These are phyloP conservation scores for Nephila pilipes DNA, from an alignment of 1,140 invertebrate genomes.

Conservation along the genomic window DNA sequence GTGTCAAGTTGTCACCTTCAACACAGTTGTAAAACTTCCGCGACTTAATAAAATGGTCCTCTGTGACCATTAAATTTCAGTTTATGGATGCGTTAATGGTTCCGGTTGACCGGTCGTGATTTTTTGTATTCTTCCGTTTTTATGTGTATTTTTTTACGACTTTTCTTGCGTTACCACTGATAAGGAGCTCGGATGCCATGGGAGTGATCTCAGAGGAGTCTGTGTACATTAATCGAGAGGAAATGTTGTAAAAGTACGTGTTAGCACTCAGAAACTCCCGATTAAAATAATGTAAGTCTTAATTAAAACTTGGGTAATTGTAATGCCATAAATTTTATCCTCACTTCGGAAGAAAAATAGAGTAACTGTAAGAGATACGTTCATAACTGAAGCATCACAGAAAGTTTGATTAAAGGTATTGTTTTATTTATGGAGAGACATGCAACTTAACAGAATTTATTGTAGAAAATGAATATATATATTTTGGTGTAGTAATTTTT, in stretches of 20 bases:
- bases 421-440: too few species aligned
- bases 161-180: constrained; percentile 22
- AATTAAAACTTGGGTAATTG: neutral
- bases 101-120: constrained; percentile 47
- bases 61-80: neutral
- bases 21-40: constrained; percentile 45
- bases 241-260: neutral
- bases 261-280: neutral
- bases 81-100: constrained; percentile 55
- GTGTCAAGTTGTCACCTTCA: constrained; percentile 29
- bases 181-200: neutral
- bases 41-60: constrained; percentile 48
- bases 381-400: too few species aligned
- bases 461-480: too few species aligned
- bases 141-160: constrained; percentile 28
- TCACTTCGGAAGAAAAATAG: too few species aligned
- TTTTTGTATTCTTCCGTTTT: constrained; percentile 21
- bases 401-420: too few species aligned
- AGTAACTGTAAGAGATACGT: too few species aligned
- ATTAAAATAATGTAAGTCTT: neutral
- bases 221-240: neutral
- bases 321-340: too few species aligned
- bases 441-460: too few species aligned
- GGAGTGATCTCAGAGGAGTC: neutral
- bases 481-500: too few species aligned